These are phyloP conservation scores for Brachystomella parvula DNA, from an alignment of 1,140 invertebrate genomes.

Conservation along the genomic window DNA sequence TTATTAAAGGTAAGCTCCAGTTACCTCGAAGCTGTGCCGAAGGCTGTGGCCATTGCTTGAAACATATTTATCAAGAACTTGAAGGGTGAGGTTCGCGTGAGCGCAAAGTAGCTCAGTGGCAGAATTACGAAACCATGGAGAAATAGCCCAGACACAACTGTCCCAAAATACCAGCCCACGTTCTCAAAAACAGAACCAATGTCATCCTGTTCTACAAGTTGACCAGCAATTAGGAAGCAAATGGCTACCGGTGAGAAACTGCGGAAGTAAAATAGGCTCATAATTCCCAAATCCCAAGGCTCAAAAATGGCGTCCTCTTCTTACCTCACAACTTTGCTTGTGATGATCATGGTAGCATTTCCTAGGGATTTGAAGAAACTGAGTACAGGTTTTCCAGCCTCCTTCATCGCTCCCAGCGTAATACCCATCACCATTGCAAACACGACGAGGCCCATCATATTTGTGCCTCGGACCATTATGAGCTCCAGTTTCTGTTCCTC, in stretches of 20 bases:
- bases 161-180: constrained; percentile 50
- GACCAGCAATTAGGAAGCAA: constrained; percentile 49
- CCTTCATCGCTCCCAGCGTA: constrained; percentile 12
- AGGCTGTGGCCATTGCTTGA: constrained; percentile 47
- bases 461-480: constrained; percentile 6
- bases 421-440: constrained; percentile 20
- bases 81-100: constrained; percentile 45
- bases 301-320: background rate
- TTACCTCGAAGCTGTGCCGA: constrained; percentile 43
- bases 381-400: constrained; percentile 21
- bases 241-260: constrained; percentile 54
- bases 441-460: constrained; percentile 25
- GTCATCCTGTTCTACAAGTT: constrained; percentile 48
- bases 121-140: constrained; percentile 45
- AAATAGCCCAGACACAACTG: constrained; percentile 43
- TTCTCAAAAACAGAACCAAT: constrained; percentile 32
- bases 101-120: constrained; percentile 43
- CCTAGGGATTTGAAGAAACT: constrained; percentile 16
- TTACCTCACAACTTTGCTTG: constrained; percentile 23
- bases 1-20: background rate
- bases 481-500: constrained; percentile 10
- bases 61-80: constrained; percentile 44
- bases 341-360: constrained; percentile 21
- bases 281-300: background rate
- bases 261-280: background rate